Evolutionary conservation across 2,888 invertebrate species (phyloP).

Genomic region (Pseudococcus jackbeardsleyi): DNA sequence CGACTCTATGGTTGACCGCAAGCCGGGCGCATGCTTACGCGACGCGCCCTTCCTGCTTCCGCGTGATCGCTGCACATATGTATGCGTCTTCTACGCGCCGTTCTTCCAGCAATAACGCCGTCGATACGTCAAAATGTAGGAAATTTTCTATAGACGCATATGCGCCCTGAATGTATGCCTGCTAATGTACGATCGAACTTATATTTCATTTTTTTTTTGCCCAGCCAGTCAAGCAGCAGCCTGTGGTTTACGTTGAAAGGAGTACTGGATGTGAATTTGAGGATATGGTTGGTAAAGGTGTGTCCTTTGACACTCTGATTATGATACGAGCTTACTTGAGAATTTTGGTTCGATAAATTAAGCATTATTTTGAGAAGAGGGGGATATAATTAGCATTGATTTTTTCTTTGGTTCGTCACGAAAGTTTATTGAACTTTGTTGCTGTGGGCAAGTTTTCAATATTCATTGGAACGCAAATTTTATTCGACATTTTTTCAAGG

Average conservation of each 20-base stretch:
- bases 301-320: neutral
- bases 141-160: neutral
- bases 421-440: too few species aligned
- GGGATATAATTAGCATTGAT: too few species aligned
- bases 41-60: conserved; percentile 62
- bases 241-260: too few species aligned
- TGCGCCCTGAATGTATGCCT: neutral
- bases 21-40: conserved; percentile 60
- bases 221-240: neutral
- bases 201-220: conserved; percentile 10
- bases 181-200: neutral
- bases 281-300: neutral
- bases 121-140: neutral
- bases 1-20: conserved; percentile 62
- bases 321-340: too few species aligned
- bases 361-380: too few species aligned
- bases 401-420: too few species aligned
- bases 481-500: too few species aligned
- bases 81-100: conserved; percentile 1
- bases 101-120: neutral
- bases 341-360: too few species aligned
- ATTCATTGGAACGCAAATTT: too few species aligned
- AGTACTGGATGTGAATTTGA: neutral
- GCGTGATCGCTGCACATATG: neutral
- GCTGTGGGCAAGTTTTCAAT: too few species aligned